phyloP scores from a whole-genome alignment of 2,888 invertebrate species.

The Azorinus chamasolen region DNA sequence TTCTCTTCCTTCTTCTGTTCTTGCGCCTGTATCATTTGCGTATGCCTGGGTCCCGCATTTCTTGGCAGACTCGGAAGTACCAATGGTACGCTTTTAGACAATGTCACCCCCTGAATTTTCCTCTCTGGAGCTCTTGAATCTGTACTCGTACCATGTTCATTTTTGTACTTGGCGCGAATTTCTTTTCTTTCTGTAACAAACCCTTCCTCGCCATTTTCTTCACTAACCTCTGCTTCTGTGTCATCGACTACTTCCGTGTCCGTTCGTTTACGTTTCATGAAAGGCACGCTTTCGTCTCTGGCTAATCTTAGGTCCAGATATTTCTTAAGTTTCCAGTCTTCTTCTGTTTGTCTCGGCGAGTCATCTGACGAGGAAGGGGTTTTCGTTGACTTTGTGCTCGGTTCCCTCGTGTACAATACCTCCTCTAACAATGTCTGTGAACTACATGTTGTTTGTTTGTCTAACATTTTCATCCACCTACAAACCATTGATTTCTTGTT shows the following conservation, averaged over 20 bases:
- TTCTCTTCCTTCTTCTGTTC: slow-evolving; percentile 4
- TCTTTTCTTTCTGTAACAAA: slow-evolving; percentile 54
- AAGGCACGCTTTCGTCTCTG: neutral
- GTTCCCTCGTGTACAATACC: slow-evolving; percentile 31
- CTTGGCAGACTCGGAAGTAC: slow-evolving; percentile 21
- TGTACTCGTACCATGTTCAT: neutral
- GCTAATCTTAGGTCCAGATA: slow-evolving; percentile 8
- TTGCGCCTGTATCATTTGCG: neutral
- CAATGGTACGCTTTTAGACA: slow-evolving; percentile 4
- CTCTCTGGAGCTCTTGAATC: neutral
- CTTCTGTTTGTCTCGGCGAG: slow-evolving; percentile 2
- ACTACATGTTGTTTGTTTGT: slow-evolving; percentile 43
- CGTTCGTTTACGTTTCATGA: slow-evolving; percentile 3
- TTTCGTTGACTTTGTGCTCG: neutral
- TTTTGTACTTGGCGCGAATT: slow-evolving; percentile 40
- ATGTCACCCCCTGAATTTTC: slow-evolving; percentile 1
- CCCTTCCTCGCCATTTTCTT: neutral
- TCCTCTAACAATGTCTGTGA: slow-evolving; percentile 52
- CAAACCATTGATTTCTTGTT: slow-evolving; percentile 45
- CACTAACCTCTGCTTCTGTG: neutral
- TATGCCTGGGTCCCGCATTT: slow-evolving; percentile 11
- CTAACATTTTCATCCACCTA: slow-evolving; percentile 53
- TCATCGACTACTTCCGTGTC: slow-evolving; percentile 2
- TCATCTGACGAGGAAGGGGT: neutral
- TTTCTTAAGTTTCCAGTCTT: slow-evolving; percentile 9